phyloP scores from a whole-genome alignment of 2,888 invertebrate species.

The Idaea biselata region DNA sequence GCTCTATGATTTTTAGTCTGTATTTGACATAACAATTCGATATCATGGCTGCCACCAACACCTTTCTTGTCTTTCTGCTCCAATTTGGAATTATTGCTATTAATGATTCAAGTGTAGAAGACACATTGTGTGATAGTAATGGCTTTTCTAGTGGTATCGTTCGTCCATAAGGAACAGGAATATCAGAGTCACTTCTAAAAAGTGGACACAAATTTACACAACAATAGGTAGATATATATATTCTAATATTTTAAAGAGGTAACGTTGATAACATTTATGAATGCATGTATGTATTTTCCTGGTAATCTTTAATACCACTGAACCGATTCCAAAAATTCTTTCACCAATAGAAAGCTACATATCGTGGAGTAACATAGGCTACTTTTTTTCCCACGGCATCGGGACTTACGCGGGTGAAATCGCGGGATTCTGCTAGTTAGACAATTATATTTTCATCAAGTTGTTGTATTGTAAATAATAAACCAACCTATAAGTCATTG shows the following conservation, averaged over 20 bases:
- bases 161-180: conserved; percentile 82
- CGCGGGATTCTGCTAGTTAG: too few relatives aligned
- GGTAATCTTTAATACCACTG: too few relatives aligned
- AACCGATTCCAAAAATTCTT: too few relatives aligned
- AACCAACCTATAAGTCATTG: conserved; percentile 69
- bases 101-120: conserved; percentile 12
- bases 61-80: conserved; percentile 57
- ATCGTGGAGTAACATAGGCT: too few relatives aligned
- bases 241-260: too few relatives aligned
- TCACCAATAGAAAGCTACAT: too few relatives aligned
- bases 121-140: conserved; percentile 11
- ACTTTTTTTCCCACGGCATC: too few relatives aligned
- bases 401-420: too few relatives aligned
- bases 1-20: conserved; percentile 6
- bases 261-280: too few relatives aligned
- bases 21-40: conserved; percentile 33
- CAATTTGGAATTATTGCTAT: conserved; percentile 36
- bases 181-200: conserved; percentile 68
- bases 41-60: conserved; percentile 34
- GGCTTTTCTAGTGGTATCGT: conserved; percentile 49
- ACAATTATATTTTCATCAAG: neutral
- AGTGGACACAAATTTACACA: too few relatives aligned
- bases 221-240: too few relatives aligned
- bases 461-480: neutral
- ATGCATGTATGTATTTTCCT: too few relatives aligned